Percentiles rank a stretch among this genome's conserved stretches.
phyloP scores from a whole-genome alignment of 2,113 vertebrate species.

The Thunnus thynnus region DNA sequence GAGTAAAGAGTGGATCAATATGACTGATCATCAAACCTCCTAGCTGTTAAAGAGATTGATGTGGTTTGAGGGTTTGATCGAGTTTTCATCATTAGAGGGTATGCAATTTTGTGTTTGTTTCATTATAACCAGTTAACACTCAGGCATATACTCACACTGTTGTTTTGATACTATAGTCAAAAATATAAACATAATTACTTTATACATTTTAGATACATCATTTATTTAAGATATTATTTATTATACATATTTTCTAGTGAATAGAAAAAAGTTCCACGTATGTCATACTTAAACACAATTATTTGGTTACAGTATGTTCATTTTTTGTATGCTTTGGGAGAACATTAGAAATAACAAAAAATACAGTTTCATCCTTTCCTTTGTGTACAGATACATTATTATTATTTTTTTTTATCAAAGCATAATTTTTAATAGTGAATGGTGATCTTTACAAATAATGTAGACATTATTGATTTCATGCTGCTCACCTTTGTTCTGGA shows the following conservation, averaged over 20 bases:
- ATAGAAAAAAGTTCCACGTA: not conserved
- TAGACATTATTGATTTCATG: not conserved
- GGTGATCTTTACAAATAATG: not conserved
- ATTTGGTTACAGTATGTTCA: no score
- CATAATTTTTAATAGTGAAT: not conserved
- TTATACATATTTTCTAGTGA: not conserved
- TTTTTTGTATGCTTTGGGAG: not conserved
- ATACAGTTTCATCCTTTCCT: not conserved
- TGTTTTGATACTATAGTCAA: not conserved
- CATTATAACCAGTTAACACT: not conserved
- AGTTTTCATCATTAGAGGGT: not conserved
- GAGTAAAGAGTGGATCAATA: constrained; percentile 22
- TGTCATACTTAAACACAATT: not conserved
- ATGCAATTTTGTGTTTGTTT: not conserved
- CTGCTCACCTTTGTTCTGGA: constrained; percentile 1
- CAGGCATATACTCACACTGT: not conserved
- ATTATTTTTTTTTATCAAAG: no score
- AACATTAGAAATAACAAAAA: not conserved
- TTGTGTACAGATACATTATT: not conserved
- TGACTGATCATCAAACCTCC: constrained; percentile 30
- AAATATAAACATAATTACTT: not conserved
- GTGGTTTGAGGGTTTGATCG: constrained; percentile 10
- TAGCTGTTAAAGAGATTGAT: constrained; percentile 1
- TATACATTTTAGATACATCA: no score
- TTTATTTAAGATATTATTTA: not conserved